These are phyloP conservation scores for Antheraea mylitta DNA, from an alignment of 1,140 invertebrate genomes.

Conservation along the genomic window DNA sequence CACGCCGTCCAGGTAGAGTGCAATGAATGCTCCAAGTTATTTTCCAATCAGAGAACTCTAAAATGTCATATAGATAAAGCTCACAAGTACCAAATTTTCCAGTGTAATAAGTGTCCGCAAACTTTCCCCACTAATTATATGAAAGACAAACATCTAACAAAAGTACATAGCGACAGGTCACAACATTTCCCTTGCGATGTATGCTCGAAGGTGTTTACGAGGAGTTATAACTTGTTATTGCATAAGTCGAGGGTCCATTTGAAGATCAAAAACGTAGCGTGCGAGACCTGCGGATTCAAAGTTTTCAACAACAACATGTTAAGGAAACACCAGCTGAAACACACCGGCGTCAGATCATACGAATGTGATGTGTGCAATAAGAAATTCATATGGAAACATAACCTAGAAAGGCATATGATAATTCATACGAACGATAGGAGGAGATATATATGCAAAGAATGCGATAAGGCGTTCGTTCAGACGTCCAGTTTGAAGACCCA, in stretches of 20 bases:
- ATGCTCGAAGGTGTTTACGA: conserved; percentile 33
- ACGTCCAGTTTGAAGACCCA: conserved; percentile 23
- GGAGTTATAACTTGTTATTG: conserved; percentile 33
- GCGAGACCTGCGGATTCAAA: conserved; percentile 54
- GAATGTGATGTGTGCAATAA: conserved; percentile 79
- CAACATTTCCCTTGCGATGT: conserved; percentile 40
- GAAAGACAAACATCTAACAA: conserved; percentile 44
- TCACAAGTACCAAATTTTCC: conserved; percentile 6
- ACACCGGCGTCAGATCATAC: conserved; percentile 80
- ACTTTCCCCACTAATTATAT: conserved; percentile 40
- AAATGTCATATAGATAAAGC: conserved; percentile 12
- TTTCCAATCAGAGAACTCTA: conserved; percentile 12
- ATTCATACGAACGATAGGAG: conserved; percentile 52
- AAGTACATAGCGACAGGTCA: conserved; percentile 46
- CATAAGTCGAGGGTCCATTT: conserved; percentile 52
- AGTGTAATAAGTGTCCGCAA: conserved; percentile 38
- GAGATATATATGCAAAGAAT: conserved; percentile 35
- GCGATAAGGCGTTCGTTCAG: conserved; percentile 41
- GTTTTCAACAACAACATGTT: conserved; percentile 44
- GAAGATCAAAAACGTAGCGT: conserved; percentile 45
- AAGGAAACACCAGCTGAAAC: conserved; percentile 79
- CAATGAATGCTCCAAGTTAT: conserved; percentile 34
- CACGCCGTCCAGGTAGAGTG: conserved; percentile 21
- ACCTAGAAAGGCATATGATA: conserved; percentile 42
- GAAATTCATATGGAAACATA: conserved; percentile 78